Percentiles rank a stretch among this genome's conserved stretches.
Conservation (phyloP, 2,797 vertebrate genomes). For the Danio albolineatus region DNA sequence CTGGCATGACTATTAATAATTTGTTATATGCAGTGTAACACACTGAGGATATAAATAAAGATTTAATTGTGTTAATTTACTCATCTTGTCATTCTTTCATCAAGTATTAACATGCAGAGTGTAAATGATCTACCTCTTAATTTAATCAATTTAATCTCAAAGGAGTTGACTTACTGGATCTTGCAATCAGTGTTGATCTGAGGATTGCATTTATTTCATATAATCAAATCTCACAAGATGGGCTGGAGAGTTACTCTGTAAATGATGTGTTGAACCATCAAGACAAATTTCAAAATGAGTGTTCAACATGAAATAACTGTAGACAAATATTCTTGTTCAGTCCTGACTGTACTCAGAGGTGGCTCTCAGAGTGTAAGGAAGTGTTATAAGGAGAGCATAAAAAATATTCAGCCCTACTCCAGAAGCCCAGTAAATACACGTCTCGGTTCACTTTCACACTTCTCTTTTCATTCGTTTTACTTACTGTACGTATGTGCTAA, state of each 20-base stretch:
- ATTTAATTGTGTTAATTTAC: conserved; percentile 55
- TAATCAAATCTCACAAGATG: conserved; percentile 24
- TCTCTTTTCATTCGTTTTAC: background rate
- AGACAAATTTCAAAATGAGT: background rate
- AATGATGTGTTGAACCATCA: background rate
- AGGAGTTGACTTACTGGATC: conserved; percentile 2
- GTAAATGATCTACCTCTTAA: no score
- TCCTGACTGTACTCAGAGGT: background rate
- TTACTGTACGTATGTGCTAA: background rate
- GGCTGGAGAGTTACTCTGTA: conserved; percentile 8
- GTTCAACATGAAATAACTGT: background rate
- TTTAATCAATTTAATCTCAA: conserved; percentile 30
- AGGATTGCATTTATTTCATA: conserved; percentile 6
- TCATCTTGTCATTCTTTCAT: conserved; percentile 23
- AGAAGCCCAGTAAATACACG: background rate
- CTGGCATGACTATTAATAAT: conserved; percentile 65
- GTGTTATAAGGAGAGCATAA: background rate
- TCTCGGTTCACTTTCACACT: background rate
- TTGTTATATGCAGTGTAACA: conserved; percentile 64
- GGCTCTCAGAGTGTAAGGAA: background rate
- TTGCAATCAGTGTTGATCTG: conserved; percentile 28
- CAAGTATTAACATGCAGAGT: background rate
- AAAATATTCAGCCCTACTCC: background rate
- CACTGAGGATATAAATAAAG: conserved; percentile 61
- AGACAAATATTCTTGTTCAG: background rate